phyloP scores from a whole-genome alignment of 1,140 invertebrate species.

The Augochlora pura region DNA sequence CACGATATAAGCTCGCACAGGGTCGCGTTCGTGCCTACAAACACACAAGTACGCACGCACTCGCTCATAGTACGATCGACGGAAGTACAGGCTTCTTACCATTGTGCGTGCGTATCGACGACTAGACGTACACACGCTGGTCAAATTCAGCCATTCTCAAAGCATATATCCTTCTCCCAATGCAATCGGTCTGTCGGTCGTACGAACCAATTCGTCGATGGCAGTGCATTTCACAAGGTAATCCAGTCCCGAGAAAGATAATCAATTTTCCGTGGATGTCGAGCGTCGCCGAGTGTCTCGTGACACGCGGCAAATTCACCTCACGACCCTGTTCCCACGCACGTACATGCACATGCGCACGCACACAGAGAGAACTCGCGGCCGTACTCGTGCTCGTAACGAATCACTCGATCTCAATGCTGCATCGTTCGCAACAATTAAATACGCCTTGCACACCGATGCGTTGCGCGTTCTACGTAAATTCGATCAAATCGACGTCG shows the following conservation, averaged over 20 bases:
- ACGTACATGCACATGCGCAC: slow-evolving; percentile 45
- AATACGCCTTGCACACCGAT: slow-evolving; percentile 20
- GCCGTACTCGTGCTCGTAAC: not conserved
- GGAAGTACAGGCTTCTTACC: slow-evolving; percentile 45
- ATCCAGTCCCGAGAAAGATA: slow-evolving; percentile 26
- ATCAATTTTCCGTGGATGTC: slow-evolving; percentile 26
- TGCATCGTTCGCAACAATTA: slow-evolving; percentile 17
- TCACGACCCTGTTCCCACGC: slow-evolving; percentile 61
- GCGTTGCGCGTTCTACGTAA: not conserved
- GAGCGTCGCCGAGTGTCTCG: slow-evolving; percentile 2
- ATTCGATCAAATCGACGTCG: slow-evolving; percentile 27
- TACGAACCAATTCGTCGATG: slow-evolving; percentile 23
- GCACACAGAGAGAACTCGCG: not conserved
- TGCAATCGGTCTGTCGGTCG: slow-evolving; percentile 5
- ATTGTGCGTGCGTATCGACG: slow-evolving; percentile 30
- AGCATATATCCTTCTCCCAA: not conserved
- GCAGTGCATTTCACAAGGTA: slow-evolving; percentile 12
- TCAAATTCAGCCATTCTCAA: slow-evolving; percentile 11
- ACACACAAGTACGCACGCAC: slow-evolving; percentile 28
- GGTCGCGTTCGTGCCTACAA: slow-evolving; percentile 23
- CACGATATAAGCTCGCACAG: slow-evolving; percentile 24
- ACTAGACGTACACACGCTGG: slow-evolving; percentile 20
- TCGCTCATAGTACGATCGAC: slow-evolving; percentile 9
- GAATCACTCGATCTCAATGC: slow-evolving; percentile 25
- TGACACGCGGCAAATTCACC: slow-evolving; percentile 48